Conservation (phyloP, 2,113 vertebrate genomes). For the Ammodytes dubius region DNA sequence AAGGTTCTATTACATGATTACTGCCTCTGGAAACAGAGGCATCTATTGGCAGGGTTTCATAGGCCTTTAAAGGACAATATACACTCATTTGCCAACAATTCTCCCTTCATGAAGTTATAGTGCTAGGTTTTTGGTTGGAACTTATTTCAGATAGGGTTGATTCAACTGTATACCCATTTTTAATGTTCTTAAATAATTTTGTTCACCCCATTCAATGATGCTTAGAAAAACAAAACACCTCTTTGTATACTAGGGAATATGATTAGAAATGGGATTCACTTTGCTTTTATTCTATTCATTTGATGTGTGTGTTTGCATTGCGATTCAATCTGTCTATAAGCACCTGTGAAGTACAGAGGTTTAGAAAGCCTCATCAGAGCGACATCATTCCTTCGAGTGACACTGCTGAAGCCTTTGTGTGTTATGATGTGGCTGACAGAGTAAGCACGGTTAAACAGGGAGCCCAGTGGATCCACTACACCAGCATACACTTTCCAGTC, state of each 20-base stretch:
- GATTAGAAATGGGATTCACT: not conserved
- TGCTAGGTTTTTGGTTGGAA: not conserved
- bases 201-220: not conserved
- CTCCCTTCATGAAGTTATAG: not conserved
- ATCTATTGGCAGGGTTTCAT: slow-evolving; percentile 3
- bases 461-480: slow-evolving; percentile 38
- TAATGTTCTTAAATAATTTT: not conserved
- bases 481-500: slow-evolving; percentile 71
- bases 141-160: not conserved
- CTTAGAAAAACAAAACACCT: no score
- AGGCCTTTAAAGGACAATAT: not conserved
- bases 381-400: slow-evolving; percentile 66
- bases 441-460: slow-evolving; percentile 45
- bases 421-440: slow-evolving; percentile 58
- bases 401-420: slow-evolving; percentile 54
- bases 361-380: slow-evolving; percentile 73
- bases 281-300: not conserved
- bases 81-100: not conserved
- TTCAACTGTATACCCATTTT: not conserved
- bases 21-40: not conserved
- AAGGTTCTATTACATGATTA: not conserved
- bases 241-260: not conserved
- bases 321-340: not conserved
- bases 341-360: slow-evolving; percentile 65
- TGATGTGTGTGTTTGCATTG: not conserved